Percentiles rank a stretch among this genome's conserved stretches.
phyloP scores from a whole-genome alignment of 2,113 vertebrate genomes.

The Lamprologus speciosus region DNA sequence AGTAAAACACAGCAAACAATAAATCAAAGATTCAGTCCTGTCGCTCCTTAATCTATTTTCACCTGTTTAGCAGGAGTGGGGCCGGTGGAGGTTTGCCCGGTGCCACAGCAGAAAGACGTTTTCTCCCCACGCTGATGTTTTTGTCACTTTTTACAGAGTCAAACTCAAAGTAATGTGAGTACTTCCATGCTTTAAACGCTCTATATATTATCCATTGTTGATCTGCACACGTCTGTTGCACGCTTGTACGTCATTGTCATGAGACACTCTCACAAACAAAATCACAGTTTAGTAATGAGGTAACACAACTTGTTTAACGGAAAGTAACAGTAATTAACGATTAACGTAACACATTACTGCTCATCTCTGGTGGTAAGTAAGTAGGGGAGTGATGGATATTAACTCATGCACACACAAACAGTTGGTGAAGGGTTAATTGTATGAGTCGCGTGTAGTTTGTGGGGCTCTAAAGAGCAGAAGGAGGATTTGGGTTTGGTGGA shows the following conservation, averaged over 20 bases:
- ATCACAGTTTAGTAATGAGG: rapidly evolving
- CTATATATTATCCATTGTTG: neutral
- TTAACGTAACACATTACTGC: rapidly evolving
- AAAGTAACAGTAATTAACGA: neutral
- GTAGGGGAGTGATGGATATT: neutral
- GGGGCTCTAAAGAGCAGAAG: slow-evolving; percentile 26
- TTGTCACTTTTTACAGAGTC: neutral
- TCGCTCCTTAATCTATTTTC: neutral
- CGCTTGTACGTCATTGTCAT: rapidly evolving
- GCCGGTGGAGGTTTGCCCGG: rapidly evolving
- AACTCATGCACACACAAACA: neutral
- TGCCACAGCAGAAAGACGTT: neutral
- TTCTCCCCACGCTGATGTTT: rapidly evolving
- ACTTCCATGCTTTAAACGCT: rapidly evolving
- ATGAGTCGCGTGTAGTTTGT: neutral
- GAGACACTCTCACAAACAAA: neutral
- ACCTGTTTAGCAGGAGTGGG: neutral
- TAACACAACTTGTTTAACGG: rapidly evolving
- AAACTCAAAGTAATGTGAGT: neutral
- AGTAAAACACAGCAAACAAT: neutral
- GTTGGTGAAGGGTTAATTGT: neutral
- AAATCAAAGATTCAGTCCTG: neutral
- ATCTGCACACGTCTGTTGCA: neutral
- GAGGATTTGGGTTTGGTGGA: neutral
- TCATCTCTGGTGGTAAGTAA: rapidly evolving